Evolutionary conservation across 1,140 invertebrate genomes (phyloP), one percentile per base, ranked within the genome.

Genomic region (Caenorhabditis inopinata): DNA sequence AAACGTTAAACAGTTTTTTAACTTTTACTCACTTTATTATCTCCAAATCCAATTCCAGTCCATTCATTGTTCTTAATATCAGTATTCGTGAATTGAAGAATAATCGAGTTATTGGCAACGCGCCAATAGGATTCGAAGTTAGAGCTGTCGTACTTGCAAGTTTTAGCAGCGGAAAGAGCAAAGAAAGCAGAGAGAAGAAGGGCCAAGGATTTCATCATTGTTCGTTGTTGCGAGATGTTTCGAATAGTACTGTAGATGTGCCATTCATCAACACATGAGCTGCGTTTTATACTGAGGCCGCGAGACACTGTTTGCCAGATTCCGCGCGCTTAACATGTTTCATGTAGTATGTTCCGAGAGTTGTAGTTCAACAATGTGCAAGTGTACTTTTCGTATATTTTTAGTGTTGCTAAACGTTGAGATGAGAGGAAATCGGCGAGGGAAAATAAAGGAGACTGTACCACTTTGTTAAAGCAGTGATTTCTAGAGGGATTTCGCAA

Each of bases 61-160:
- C 58, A 68, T 18, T 68, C 23, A 21, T 68, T 68, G 21, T 68
- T 68, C 32, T 68, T 68, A 68, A 68, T 68, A 68, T 68, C 58
- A 38, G 58, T 68, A 21, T 68, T 68, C 58, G 38, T 68, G 58
- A 68, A 68, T 38, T 68, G 58, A 35, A 68, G 29, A 23, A 38
- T 68, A 68, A 68, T 68, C 58, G 58, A 68, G 21, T 68, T 68
- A 68, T 68, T 68, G 2, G 58, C 58, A 18, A 38, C 35, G 35
- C 58, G 11, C 58, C 58, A 68, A 32, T 68, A 12, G 23, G 32
- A 35, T 38, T 68, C 23, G 32, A 68, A 68, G 21, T 25, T 32
- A 7, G 58, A 68, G n/a, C 32, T 38, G 12, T 68, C 58, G 58
- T 68, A 68, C 38, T 68, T 68, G 58, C 58, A 68, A 38, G 58